phyloP scores from a whole-genome alignment of 2,888 invertebrate species.

The Macaria liturata region DNA sequence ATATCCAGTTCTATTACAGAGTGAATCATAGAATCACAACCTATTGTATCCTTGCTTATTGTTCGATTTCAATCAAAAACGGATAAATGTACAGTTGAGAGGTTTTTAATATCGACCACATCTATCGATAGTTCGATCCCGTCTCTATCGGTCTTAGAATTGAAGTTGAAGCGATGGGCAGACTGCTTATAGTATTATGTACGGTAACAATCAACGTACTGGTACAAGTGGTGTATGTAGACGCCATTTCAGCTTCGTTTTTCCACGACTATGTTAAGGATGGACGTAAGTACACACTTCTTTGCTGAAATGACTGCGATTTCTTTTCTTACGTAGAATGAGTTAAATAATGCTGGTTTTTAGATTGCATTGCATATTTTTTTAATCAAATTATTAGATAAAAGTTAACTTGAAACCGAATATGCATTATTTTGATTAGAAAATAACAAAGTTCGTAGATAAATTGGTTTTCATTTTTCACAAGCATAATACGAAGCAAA shows the following conservation, averaged over 20 bases:
- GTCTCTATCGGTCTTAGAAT: constrained; percentile 24
- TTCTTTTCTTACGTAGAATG: too few relatives aligned
- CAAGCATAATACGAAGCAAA: too few relatives aligned
- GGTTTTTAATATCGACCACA: constrained; percentile 5
- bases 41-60: constrained; percentile 4
- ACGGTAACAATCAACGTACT: constrained; percentile 13
- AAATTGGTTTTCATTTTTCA: too few relatives aligned
- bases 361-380: too few relatives aligned
- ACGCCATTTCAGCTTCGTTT: neutral
- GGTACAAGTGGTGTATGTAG: constrained; percentile 11
- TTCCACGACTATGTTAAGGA: constrained; percentile 67
- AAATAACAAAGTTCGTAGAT: too few relatives aligned
- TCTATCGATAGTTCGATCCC: constrained; percentile 9
- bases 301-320: too few relatives aligned
- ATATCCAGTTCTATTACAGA: constrained; percentile 1
- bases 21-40: constrained; percentile 1
- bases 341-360: too few relatives aligned
- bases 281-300: constrained; percentile 62
- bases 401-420: too few relatives aligned
- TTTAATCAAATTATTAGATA: too few relatives aligned
- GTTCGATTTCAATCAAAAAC: constrained; percentile 15
- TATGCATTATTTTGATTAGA: too few relatives aligned
- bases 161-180: constrained; percentile 24
- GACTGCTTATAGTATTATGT: constrained; percentile 19
- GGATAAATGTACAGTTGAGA: constrained; percentile 5